A percentile compares a stretch with the other conserved stretches of the same genome.
These are phyloP conservation scores for Hemibagrus guttatus DNA, from an alignment of 2,797 vertebrate genomes.

Conservation along the genomic window DNA sequence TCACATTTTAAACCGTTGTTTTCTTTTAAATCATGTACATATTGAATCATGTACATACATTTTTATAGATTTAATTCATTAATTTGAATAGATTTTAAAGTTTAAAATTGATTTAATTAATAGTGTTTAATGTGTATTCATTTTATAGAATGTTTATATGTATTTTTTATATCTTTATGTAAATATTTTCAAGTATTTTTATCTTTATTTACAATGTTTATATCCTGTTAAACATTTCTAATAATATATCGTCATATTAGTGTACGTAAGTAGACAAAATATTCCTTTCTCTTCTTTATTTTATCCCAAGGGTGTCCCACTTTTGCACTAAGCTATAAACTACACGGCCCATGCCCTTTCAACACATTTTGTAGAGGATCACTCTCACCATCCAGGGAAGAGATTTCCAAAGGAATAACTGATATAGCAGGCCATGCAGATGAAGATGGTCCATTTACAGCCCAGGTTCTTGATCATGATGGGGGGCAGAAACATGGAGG, in stretches of 20 bases:
- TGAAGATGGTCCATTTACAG: slow-evolving; percentile 92
- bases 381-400: slow-evolving; percentile 86
- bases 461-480: slow-evolving; percentile 89
- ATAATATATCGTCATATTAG: neutral
- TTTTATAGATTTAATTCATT: too few relatives aligned
- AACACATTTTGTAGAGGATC: neutral
- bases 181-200: too few relatives aligned
- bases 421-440: slow-evolving; percentile 88
- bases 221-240: neutral
- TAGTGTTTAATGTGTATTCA: too few relatives aligned
- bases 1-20: too few relatives aligned
- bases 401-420: slow-evolving; percentile 91
- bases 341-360: neutral
- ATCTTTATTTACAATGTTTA: too few relatives aligned
- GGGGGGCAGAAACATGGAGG: slow-evolving; percentile 92
- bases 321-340: neutral
- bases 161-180: too few relatives aligned
- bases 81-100: too few relatives aligned
- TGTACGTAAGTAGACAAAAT: neutral
- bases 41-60: too few relatives aligned
- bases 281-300: neutral
- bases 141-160: neutral
- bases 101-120: too few relatives aligned
- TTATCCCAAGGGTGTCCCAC: neutral
- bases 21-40: too few relatives aligned